A percentile compares a stretch with the other conserved stretches of the same genome.
phyloP scores from a whole-genome alignment of 2,113 vertebrate species.

The Epinephelus fuscoguttatus region DNA sequence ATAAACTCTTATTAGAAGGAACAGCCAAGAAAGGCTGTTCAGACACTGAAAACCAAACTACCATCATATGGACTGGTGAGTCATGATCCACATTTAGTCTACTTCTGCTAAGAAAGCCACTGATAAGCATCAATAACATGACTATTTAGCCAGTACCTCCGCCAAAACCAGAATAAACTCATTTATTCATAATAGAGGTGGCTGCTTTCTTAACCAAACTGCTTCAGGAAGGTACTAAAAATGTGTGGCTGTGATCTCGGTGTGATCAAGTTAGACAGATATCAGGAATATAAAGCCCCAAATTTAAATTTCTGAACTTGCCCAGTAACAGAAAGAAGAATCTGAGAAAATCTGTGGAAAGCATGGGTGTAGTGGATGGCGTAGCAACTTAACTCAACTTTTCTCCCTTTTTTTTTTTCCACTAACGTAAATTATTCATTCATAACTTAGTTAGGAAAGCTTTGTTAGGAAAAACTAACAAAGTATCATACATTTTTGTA shows the following conservation, averaged over 20 bases:
- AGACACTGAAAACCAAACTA: background rate
- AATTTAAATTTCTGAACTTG: too few relatives aligned
- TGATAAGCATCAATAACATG: background rate
- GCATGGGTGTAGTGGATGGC: background rate
- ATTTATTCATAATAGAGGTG: background rate
- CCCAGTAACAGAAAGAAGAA: background rate
- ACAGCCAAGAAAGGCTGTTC: constrained; percentile 15
- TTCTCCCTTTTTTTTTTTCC: too few relatives aligned
- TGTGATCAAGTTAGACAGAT: too few relatives aligned
- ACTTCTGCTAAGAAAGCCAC: background rate
- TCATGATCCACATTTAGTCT: constrained; percentile 4
- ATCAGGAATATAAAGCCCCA: too few relatives aligned
- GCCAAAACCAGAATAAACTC: background rate
- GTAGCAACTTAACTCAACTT: too few relatives aligned
- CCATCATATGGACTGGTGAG: background rate
- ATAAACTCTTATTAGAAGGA: constrained; percentile 6
- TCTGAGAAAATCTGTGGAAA: background rate
- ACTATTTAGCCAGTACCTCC: background rate
- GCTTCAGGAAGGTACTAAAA: background rate
- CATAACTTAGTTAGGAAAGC: too few relatives aligned
- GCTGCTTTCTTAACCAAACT: background rate
- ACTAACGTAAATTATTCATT: too few relatives aligned
- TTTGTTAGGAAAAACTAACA: background rate
- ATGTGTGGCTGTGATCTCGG: background rate
- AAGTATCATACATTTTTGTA: background rate